A percentile compares a stretch with the other conserved stretches of the same genome.
phyloP scores from a whole-genome alignment of 1,140 invertebrate species.

The Drosophila albomicans region DNA sequence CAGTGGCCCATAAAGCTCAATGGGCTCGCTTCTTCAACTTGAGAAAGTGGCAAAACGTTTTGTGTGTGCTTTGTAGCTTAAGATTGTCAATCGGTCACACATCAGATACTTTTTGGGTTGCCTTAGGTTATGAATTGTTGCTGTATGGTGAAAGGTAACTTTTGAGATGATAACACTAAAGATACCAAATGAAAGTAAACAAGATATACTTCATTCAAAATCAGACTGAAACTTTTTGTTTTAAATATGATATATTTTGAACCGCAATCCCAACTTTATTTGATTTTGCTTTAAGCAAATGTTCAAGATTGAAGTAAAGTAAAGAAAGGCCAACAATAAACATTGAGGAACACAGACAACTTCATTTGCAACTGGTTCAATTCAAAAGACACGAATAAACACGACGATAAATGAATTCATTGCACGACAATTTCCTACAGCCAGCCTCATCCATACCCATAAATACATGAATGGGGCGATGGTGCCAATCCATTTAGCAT shows the following conservation, averaged over 20 bases:
- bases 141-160: slow-evolving; percentile 36
- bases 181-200: slow-evolving; percentile 3
- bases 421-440: slow-evolving; percentile 35
- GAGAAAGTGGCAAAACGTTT: slow-evolving; percentile 52
- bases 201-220: background rate
- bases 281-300: too few species aligned
- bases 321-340: slow-evolving; percentile 13
- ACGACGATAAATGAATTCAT: slow-evolving; percentile 69
- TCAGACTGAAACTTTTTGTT: too few species aligned
- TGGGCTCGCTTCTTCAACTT: slow-evolving; percentile 9
- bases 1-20: slow-evolving; percentile 34
- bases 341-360: slow-evolving; percentile 33
- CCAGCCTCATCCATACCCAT: background rate
- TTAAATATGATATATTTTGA: background rate
- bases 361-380: slow-evolving; percentile 54
- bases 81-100: slow-evolving; percentile 35
- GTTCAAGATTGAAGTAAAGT: background rate
- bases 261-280: background rate
- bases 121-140: background rate
- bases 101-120: slow-evolving; percentile 23
- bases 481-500: slow-evolving; percentile 55
- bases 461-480: background rate
- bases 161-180: background rate
- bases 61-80: slow-evolving; percentile 26
- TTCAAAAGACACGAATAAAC: slow-evolving; percentile 71